These are phyloP conservation scores for Andrena flavipes DNA, from an alignment of 2,888 invertebrate species.

Conservation along the genomic window DNA sequence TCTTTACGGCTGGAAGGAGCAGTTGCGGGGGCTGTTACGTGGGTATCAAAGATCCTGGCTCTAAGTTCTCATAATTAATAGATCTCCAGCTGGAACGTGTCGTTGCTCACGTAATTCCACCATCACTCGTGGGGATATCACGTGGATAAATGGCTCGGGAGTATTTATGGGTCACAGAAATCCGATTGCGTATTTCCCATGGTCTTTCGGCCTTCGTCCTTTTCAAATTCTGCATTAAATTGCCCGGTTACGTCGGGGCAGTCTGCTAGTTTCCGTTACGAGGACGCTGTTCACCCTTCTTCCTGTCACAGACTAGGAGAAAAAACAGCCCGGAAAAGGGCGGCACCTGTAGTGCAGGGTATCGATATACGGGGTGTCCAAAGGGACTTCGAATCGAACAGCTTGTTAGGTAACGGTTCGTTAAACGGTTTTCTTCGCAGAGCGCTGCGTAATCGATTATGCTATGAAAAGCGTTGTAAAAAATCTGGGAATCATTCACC, in stretches of 20 bases:
- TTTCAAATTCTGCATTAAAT: slow-evolving; percentile 64
- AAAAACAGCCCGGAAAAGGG: slow-evolving; percentile 77
- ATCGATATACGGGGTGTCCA: slow-evolving; percentile 68
- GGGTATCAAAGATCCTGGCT: neutral
- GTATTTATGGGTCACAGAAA: slow-evolving; percentile 12
- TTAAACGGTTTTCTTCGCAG: no score
- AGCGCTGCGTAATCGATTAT: no score
- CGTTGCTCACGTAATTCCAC: slow-evolving; percentile 10
- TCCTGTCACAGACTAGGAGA: slow-evolving; percentile 66
- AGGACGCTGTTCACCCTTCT: slow-evolving; percentile 64
- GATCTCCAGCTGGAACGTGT: neutral
- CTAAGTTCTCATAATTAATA: neutral
- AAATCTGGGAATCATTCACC: no score
- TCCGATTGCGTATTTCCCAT: slow-evolving; percentile 36
- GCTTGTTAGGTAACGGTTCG: no score
- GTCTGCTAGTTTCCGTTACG: slow-evolving; percentile 68
- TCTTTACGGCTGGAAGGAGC: neutral
- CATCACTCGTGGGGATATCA: neutral
- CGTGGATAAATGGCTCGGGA: neutral
- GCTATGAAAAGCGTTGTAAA: no score
- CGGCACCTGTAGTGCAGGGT: slow-evolving; percentile 77
- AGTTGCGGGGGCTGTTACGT: neutral
- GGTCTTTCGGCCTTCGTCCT: slow-evolving; percentile 41
- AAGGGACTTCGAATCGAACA: neutral
- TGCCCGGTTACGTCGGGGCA: slow-evolving; percentile 21